phyloP scores from a whole-genome alignment of 2,113 vertebrate genomes.

The Suricata suricatta region DNA sequence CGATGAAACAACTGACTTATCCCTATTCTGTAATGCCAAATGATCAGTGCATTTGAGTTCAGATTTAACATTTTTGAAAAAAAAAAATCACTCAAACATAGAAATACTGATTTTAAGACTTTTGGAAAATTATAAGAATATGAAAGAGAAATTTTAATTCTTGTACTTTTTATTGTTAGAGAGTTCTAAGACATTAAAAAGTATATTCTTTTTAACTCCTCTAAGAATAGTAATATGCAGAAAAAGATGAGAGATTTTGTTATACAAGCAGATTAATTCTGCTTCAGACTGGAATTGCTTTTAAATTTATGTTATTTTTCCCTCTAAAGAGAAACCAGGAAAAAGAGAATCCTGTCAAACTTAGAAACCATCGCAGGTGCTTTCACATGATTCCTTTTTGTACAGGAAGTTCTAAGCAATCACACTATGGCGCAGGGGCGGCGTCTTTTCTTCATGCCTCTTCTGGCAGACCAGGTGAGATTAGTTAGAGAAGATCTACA shows the following conservation, averaged over 20 bases:
- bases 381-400: background rate
- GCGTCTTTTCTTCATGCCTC: background rate
- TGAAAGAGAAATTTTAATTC: background rate
- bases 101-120: background rate
- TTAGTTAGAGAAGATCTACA: background rate
- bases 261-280: background rate
- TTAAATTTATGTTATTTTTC: constrained; percentile 3
- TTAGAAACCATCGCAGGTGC: background rate
- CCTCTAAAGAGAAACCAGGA: constrained; percentile 1
- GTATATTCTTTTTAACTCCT: background rate
- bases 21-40: background rate
- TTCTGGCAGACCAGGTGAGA: background rate
- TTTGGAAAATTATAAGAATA: background rate
- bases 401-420: background rate
- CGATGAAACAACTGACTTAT: background rate
- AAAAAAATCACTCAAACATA: constrained; percentile 16
- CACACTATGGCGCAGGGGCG: background rate
- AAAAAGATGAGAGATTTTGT: constrained; percentile 27
- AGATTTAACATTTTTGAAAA: background rate
- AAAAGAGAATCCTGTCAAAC: constrained; percentile 4
- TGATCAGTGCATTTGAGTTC: background rate
- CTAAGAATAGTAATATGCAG: background rate
- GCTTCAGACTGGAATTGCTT: background rate
- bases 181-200: background rate
- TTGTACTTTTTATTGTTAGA: background rate